Percentiles rank a stretch among this genome's conserved stretches.
phyloP scores from a whole-genome alignment of 2,113 vertebrate genomes.

The Eclectus roratus region DNA sequence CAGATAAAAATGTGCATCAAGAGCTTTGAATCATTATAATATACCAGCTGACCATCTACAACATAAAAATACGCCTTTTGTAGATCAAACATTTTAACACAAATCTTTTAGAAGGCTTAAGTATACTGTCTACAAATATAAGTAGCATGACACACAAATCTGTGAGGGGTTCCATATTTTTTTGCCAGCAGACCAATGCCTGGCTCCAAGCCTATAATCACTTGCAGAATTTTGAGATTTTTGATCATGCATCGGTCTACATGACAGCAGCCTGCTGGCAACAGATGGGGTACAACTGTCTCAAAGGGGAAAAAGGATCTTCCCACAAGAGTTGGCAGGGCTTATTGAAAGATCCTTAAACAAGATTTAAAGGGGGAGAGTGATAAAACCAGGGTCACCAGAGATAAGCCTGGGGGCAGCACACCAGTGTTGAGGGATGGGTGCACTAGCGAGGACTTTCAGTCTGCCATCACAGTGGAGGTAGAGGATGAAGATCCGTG shows the following conservation, averaged over 20 bases:
- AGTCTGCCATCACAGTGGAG: background rate
- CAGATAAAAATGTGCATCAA: background rate
- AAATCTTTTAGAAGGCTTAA: background rate
- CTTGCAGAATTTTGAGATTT: too few species aligned
- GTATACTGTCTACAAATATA: background rate
- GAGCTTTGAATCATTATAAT: background rate
- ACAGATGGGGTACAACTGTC: background rate
- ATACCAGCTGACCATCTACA: background rate
- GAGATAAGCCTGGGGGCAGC: background rate
- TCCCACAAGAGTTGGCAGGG: background rate
- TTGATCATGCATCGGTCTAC: background rate
- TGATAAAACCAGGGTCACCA: background rate
- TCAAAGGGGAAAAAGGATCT: background rate
- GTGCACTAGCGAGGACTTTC: background rate
- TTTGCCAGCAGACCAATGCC: background rate
- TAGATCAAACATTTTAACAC: background rate
- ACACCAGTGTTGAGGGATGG: background rate
- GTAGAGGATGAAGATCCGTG: background rate
- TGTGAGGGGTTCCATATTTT: constrained; percentile 34
- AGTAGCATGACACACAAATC: background rate
- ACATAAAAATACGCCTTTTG: background rate
- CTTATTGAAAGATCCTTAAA: background rate
- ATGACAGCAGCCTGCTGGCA: background rate
- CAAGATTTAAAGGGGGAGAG: background rate
- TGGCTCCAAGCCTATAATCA: too few species aligned